Evolutionary conservation across 2,797 vertebrate species (phyloP).

Genomic region (Malurus leucopterus): DNA sequence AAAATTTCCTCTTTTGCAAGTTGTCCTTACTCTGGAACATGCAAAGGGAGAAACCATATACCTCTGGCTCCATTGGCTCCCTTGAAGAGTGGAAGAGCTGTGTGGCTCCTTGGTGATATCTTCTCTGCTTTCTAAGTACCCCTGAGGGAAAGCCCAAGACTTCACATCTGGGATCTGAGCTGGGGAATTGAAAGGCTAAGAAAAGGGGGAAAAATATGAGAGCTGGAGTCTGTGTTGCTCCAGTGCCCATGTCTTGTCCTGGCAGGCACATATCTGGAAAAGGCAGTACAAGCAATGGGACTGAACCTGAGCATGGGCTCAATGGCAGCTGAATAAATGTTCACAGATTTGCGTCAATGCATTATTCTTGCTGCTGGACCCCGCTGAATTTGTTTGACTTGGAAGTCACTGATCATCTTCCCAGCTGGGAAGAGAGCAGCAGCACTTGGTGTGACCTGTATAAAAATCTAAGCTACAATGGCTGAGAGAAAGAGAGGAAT

Average conservation of each 20-base stretch:
- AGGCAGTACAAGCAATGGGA: rapidly evolving
- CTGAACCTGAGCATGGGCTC: neutral
- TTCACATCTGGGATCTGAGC: neutral
- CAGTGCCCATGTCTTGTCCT: neutral
- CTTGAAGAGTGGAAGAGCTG: neutral
- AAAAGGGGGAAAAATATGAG: neutral
- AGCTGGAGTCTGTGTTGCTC: neutral
- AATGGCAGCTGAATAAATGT: neutral
- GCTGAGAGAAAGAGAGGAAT: neutral
- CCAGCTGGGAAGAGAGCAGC: conserved; percentile 14
- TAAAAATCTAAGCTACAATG: conserved; percentile 1
- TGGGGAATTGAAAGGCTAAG: neutral
- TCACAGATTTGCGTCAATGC: neutral
- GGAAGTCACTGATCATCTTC: conserved; percentile 4
- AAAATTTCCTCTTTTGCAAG: neutral
- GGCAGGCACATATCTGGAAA: neutral
- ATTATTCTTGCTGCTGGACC: conserved; percentile 32
- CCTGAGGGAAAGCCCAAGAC: neutral
- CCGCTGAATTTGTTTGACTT: conserved; percentile 31
- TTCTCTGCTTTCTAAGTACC: neutral
- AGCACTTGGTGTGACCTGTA: neutral
- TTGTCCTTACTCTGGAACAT: neutral
- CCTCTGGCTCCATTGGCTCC: neutral
- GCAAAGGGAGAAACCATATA: neutral
- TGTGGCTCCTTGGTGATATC: neutral